phyloP scores from a whole-genome alignment of 2,797 vertebrate genomes.

The Pempheris klunzingeri region DNA sequence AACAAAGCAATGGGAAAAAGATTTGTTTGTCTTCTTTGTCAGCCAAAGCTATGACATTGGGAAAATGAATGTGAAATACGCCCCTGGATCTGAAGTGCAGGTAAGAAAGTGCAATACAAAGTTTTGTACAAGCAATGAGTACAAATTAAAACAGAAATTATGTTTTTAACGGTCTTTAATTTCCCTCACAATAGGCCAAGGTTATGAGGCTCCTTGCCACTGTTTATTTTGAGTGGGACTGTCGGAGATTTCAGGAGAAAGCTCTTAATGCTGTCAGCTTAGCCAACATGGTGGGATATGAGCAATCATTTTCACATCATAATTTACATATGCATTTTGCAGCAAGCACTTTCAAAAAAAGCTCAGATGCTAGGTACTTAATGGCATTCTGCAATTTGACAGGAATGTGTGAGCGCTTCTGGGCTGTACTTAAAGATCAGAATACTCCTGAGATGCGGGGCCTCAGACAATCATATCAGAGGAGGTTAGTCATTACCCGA shows the following conservation, averaged over 20 bases:
- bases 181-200: conserved; percentile 86
- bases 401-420: conserved; percentile 87
- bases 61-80: conserved; percentile 86
- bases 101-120: conserved; percentile 77
- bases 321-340: conserved; percentile 19
- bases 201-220: conserved; percentile 90
- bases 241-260: conserved; percentile 85
- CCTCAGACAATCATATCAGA: conserved; percentile 85
- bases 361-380: background rate
- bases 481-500: conserved; percentile 84
- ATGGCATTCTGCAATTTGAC: conserved; percentile 52
- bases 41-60: conserved; percentile 94
- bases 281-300: conserved; percentile 90
- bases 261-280: conserved; percentile 87
- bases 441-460: conserved; percentile 88
- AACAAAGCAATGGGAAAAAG: background rate
- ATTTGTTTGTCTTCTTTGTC: conserved; percentile 44
- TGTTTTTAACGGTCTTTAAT: conserved; percentile 2
- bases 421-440: conserved; percentile 91
- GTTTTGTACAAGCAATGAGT: background rate
- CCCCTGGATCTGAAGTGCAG: conserved; percentile 85
- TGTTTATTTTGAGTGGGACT: conserved; percentile 91
- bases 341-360: background rate
- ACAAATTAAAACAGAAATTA: background rate
- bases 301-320: conserved; percentile 15